These are phyloP conservation scores for Zeugodacus cucurbitae DNA, from an alignment of 1,140 invertebrate genomes.

Conservation along the genomic window DNA sequence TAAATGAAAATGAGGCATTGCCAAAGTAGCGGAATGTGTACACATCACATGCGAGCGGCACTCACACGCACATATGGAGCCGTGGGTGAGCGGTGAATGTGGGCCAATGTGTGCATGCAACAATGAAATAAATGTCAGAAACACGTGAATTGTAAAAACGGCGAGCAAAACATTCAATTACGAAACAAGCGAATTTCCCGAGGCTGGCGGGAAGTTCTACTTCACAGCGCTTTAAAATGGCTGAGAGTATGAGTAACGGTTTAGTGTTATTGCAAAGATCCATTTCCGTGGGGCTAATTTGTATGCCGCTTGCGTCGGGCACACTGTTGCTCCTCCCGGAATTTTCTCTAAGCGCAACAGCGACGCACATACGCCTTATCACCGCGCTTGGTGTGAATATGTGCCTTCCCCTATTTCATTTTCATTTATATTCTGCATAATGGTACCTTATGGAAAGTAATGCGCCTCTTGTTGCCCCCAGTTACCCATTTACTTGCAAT, in stretches of 20 bases:
- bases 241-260: background rate
- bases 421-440: background rate
- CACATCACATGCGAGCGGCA: background rate
- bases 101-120: background rate
- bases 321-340: background rate
- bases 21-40: background rate
- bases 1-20: slow-evolving; percentile 34
- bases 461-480: background rate
- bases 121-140: slow-evolving; percentile 44
- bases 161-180: slow-evolving; percentile 42
- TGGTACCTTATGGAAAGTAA: background rate
- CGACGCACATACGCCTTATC: background rate
- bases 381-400: background rate
- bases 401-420: background rate
- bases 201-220: background rate
- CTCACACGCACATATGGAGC: background rate
- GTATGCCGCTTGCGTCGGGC: slow-evolving; percentile 30
- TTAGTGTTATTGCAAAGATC: background rate
- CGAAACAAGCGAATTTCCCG: slow-evolving; percentile 39
- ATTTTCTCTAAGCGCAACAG: background rate
- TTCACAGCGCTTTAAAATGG: background rate
- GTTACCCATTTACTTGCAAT: background rate
- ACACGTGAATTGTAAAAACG: slow-evolving; percentile 40
- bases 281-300: slow-evolving; percentile 32
- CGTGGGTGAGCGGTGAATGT: background rate